phyloP scores from a whole-genome alignment of 2,888 invertebrate genomes.

The Cerastoderma edule region DNA sequence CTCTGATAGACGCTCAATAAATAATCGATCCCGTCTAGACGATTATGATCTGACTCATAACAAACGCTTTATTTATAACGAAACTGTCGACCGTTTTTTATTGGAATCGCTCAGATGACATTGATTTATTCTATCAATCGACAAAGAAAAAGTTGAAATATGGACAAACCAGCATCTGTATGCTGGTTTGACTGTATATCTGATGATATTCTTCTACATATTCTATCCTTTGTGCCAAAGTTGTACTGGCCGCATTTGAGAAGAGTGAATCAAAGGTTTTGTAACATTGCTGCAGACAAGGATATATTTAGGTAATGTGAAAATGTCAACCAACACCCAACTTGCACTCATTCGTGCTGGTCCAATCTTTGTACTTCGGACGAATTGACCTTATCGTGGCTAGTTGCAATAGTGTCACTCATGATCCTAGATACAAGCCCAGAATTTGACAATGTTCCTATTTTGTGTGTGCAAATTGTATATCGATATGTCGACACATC shows the following conservation, averaged over 20 bases:
- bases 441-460: too few relatives aligned
- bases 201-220: slow-evolving; percentile 74
- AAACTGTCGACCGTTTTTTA: background rate
- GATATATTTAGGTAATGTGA: slow-evolving; percentile 73
- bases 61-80: slow-evolving; percentile 15
- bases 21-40: slow-evolving; percentile 10
- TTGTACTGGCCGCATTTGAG: slow-evolving; percentile 58
- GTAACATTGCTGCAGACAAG: slow-evolving; percentile 68
- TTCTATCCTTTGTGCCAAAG: slow-evolving; percentile 66
- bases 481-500: too few relatives aligned
- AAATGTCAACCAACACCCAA: too few relatives aligned
- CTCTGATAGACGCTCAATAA: too few relatives aligned
- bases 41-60: background rate
- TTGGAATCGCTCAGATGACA: slow-evolving; percentile 20
- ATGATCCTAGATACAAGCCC: too few relatives aligned
- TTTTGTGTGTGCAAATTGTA: too few relatives aligned
- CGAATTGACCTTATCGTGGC: too few relatives aligned
- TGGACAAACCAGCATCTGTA: slow-evolving; percentile 30
- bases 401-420: too few relatives aligned
- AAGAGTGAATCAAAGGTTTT: slow-evolving; percentile 66
- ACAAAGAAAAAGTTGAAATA: slow-evolving; percentile 38
- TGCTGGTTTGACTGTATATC: slow-evolving; percentile 61
- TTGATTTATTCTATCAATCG: background rate
- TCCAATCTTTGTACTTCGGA: too few relatives aligned
- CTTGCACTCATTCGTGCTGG: too few relatives aligned